phyloP scores from a whole-genome alignment of 2,113 vertebrate species.

The Hypanus sabinus region DNA sequence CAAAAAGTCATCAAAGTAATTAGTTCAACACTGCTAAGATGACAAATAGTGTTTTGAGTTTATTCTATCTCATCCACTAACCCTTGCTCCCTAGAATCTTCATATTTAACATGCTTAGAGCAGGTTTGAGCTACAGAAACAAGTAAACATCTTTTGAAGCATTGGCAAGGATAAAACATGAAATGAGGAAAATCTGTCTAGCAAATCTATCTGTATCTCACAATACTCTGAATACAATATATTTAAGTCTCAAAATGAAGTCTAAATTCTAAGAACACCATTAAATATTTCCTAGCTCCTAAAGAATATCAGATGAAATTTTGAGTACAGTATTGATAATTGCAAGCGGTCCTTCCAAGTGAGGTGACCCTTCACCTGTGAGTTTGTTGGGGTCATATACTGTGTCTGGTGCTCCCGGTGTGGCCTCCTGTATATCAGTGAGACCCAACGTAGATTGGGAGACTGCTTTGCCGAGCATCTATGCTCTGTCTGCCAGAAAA shows the following conservation, averaged over 20 bases:
- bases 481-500: no score
- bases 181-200: not conserved
- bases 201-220: not conserved
- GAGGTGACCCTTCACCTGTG: no score
- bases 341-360: no score
- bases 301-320: not conserved
- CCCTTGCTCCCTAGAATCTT: no score
- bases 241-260: not conserved
- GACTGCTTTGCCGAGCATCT: no score
- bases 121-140: not conserved
- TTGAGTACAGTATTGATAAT: not conserved
- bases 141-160: not conserved
- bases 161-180: not conserved
- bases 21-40: not conserved
- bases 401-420: no score
- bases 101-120: not conserved
- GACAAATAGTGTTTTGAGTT: not conserved
- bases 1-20: not conserved
- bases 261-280: not conserved
- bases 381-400: no score
- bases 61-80: not conserved
- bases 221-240: not conserved
- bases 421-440: no score
- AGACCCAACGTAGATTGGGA: no score
- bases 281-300: not conserved